Evolutionary conservation across 2,888 invertebrate species (phyloP), one percentile per base, ranked within the genome.

Genomic region (Kuschelorhynchus macadamiae): DNA sequence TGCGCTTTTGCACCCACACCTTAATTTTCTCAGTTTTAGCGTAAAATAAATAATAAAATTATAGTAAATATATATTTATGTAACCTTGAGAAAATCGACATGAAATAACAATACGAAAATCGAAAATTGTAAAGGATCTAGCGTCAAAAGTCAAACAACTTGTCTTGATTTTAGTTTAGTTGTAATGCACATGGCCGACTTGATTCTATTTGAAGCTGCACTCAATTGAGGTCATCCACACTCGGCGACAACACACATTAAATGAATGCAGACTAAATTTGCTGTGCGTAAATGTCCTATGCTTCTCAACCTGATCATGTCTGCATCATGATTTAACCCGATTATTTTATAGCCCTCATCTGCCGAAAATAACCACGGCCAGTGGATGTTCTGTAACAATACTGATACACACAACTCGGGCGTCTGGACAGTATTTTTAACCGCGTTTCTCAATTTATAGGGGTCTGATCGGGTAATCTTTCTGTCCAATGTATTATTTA

Each of bases 171-270:
- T 44, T 44, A 53, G 20, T 7, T 53, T 39, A 44, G 57, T 55
- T 33, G 25, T 46, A 33, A 52, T 49, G 59, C 62, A 61, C 74
- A 75, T 73, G 74, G 75, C 73, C 75, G 73, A 75, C 75, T 53
- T 56, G 71, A 60, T 68, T 76, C 76, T 76, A 77, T 77, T 78
- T 77, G 74, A 75, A 70, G 73, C 75, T 77, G 79, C 74, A 76
- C 79, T 77, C 77, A 75, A 79, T 79, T 77, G 77, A 73, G 79
- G 78, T 79, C 79, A 77, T 79, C 76, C 72, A 76, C 76, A 74
- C 74, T 68, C 44, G 12, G 62, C 65, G 59, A 66, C 59, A 69
- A 39, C 33, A 63, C 32, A 49, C 62, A 70, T 62, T 62, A 69
- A 65, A 64, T 52, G 46, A 60, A 60, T 39, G 60, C 66, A 60